Evolutionary conservation across 2,113 vertebrate species (phyloP), one percentile per base, ranked within the genome.

Genomic region (Potamarius usumacintae): DNA sequence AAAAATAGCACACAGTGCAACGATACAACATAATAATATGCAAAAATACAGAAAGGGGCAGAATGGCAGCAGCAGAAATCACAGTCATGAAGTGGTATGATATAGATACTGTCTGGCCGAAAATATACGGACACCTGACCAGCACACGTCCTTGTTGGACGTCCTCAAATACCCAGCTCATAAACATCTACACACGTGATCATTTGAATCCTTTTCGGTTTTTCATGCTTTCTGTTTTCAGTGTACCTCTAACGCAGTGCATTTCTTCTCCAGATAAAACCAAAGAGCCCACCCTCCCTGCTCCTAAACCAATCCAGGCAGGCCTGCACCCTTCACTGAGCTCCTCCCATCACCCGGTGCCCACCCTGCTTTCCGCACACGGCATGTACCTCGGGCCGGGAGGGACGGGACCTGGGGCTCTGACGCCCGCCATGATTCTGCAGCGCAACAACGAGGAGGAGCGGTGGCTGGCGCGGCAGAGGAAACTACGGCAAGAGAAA

Each of bases 371-470:
- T 85, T 95, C 98, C 78, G 94, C 92, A 93, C 97, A 98, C 42
- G 92, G 93, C 82, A 91, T 97, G 89, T 99, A 97, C 94, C 94
- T 97, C 0, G 95, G 97, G 79, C 96, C 97, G 0, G 92, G 95
- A 0, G 92, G 95, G 0, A 90, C 93, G 22, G 94, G 91, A 48
- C 42, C 93, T 1, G 94, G 92, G 50, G 65, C 83, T 58, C 90
- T 97, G 0, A 92, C 97, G 27, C 94, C 97, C 0, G 94, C 97
- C 0, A 92, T 98, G 91, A 95, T 98, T 27, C 95, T 97, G 90
- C 97, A 97, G 91, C 97, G 97, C 91, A 96, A 92, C 93, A 97
- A 98, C 0, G 98, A 99, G 94, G 98, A 99, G 89, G 98, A 99
- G 93, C 97, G 98, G 88, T 99, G 98, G 98, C 91, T 98, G 93